A percentile compares a stretch with the other conserved stretches of the same genome.
These are phyloP conservation scores for Entomobrya proxima DNA, from an alignment of 2,888 invertebrate genomes.

Conservation along the genomic window DNA sequence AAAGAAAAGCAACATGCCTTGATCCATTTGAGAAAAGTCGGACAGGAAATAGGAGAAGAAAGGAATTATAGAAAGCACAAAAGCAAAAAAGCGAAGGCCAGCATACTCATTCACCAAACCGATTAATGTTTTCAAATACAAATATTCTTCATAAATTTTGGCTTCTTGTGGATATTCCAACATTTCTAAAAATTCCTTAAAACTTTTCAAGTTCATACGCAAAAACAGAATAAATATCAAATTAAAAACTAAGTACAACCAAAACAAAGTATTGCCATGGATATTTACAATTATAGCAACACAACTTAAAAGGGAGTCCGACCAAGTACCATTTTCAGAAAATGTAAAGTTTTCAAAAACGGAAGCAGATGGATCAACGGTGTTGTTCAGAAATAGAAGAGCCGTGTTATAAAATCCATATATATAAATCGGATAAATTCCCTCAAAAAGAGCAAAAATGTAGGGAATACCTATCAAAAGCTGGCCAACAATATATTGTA, in stretches of 20 bases:
- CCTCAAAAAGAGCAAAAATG: neutral
- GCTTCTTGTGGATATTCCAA: neutral
- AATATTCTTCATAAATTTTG: constrained; percentile 1
- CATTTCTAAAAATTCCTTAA: neutral
- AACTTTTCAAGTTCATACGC: neutral
- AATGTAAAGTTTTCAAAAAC: neutral
- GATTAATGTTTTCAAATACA: neutral
- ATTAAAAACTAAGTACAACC: neutral
- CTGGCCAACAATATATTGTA: neutral
- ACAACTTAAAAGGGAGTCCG: neutral
- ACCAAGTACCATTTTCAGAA: neutral
- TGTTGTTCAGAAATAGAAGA: neutral
- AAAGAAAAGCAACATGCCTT: neutral
- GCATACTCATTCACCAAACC: neutral
- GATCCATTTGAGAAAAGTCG: neutral
- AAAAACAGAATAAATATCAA: neutral
- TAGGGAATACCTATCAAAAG: neutral
- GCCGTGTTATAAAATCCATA: neutral
- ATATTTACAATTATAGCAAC: neutral
- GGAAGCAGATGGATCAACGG: no score
- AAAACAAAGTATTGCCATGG: neutral
- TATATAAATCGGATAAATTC: neutral
- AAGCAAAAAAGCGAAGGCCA: neutral
- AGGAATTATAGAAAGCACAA: neutral
- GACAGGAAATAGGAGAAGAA: neutral